Evolutionary conservation across 2,888 invertebrate genomes (phyloP).

Genomic region (Conomelus anceps): DNA sequence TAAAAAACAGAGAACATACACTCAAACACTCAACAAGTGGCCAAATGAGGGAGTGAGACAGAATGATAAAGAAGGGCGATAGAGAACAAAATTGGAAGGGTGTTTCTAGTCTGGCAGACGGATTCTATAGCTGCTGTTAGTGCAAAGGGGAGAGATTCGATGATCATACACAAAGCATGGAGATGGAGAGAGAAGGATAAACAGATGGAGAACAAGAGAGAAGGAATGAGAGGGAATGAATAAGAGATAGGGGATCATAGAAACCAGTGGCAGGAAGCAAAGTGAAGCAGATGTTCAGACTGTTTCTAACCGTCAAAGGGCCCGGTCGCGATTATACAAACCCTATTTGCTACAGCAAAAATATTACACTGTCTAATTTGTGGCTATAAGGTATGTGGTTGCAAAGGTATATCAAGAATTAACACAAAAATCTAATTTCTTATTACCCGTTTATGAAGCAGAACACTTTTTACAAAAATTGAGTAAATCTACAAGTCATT

Average conservation of each 20-base stretch:
- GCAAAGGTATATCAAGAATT: too few relatives aligned
- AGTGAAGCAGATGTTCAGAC: neutral
- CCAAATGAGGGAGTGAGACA: neutral
- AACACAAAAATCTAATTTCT: too few relatives aligned
- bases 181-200: neutral
- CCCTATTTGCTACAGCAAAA: neutral
- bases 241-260: neutral
- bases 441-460: too few relatives aligned
- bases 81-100: neutral
- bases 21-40: too few relatives aligned
- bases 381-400: too few relatives aligned
- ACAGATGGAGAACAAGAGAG: neutral
- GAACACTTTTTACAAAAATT: too few relatives aligned
- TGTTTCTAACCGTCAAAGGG: neutral
- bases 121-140: neutral
- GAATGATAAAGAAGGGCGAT: neutral
- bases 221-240: neutral
- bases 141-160: neutral
- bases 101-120: neutral
- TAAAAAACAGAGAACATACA: neutral
- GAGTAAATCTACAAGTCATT: too few relatives aligned
- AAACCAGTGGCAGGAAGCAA: neutral
- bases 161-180: neutral
- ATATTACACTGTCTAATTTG: neutral
- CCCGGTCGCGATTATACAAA: neutral